These are phyloP conservation scores for Lacanobia wlatinum DNA, from an alignment of 2,888 invertebrate genomes.

Conservation along the genomic window DNA sequence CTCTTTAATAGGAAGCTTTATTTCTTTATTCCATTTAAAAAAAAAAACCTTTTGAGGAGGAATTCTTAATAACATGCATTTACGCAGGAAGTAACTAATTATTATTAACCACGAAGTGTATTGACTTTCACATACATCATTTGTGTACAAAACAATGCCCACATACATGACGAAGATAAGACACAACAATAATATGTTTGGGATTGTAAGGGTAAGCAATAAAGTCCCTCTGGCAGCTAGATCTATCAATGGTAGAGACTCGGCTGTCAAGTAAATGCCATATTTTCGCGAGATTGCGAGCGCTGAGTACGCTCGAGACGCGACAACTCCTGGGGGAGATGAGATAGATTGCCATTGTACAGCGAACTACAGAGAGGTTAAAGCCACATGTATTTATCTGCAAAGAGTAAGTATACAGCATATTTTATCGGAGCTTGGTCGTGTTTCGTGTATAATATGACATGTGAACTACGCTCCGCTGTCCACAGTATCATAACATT, in stretches of 20 bases:
- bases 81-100: conserved; percentile 21
- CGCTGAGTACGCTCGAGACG: conserved; percentile 65
- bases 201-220: conserved; percentile 43
- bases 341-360: conserved; percentile 80
- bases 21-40: conserved; percentile 41
- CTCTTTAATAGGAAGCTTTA: conserved; percentile 35
- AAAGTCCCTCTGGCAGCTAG: conserved; percentile 52
- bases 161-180: conserved; percentile 16
- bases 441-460: conserved; percentile 52
- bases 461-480: conserved; percentile 60
- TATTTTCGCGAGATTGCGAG: conserved; percentile 77
- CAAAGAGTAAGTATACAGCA: conserved; percentile 57
- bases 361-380: conserved; percentile 73
- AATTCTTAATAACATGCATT: conserved; percentile 24
- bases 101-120: conserved; percentile 34
- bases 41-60: conserved; percentile 17
- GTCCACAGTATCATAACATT: conserved; percentile 70
- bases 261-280: conserved; percentile 72
- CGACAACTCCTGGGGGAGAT: conserved; percentile 77
- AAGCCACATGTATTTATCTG: conserved; percentile 72
- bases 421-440: conserved; percentile 42
- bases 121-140: conserved; percentile 35
- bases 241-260: conserved; percentile 63
- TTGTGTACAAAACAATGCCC: not conserved
- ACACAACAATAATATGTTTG: conserved; percentile 34